Evolutionary conservation across 2,797 vertebrate species (phyloP).

Genomic region (Perodicticus potto): DNA sequence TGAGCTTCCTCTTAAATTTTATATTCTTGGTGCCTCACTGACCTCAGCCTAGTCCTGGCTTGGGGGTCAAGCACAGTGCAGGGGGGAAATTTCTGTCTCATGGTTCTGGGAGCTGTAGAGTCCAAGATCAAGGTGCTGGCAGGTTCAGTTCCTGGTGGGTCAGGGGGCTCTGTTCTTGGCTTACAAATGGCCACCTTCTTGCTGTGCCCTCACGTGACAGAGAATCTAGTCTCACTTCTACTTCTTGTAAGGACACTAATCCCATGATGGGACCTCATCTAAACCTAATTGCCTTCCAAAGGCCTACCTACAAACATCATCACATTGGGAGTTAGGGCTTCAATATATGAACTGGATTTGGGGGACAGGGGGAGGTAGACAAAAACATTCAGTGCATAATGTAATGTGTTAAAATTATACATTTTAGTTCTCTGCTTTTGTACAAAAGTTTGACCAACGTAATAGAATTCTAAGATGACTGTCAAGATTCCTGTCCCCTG

Average conservation of each 20-base stretch:
- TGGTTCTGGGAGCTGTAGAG: neutral
- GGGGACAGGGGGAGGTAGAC: no score
- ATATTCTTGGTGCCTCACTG: neutral
- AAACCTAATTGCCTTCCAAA: neutral
- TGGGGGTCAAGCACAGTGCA: neutral
- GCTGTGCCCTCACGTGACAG: neutral
- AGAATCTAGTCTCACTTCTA: neutral
- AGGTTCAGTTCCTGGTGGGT: neutral
- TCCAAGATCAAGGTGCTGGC: neutral
- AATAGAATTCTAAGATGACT: neutral
- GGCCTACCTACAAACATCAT: neutral
- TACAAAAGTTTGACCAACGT: neutral
- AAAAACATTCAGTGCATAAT: neutral
- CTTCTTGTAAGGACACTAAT: neutral
- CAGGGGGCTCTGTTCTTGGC: neutral
- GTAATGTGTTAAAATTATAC: neutral
- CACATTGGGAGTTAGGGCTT: neutral
- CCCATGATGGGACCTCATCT: neutral
- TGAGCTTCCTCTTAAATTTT: neutral
- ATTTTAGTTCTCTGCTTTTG: neutral
- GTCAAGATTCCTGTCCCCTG: neutral
- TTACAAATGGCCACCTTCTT: neutral
- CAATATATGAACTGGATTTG: neutral
- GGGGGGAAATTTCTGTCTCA: neutral
- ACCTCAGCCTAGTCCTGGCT: neutral